Evolutionary conservation across 2,888 invertebrate genomes (phyloP).

Genomic region (Argyresthia goedartella): DNA sequence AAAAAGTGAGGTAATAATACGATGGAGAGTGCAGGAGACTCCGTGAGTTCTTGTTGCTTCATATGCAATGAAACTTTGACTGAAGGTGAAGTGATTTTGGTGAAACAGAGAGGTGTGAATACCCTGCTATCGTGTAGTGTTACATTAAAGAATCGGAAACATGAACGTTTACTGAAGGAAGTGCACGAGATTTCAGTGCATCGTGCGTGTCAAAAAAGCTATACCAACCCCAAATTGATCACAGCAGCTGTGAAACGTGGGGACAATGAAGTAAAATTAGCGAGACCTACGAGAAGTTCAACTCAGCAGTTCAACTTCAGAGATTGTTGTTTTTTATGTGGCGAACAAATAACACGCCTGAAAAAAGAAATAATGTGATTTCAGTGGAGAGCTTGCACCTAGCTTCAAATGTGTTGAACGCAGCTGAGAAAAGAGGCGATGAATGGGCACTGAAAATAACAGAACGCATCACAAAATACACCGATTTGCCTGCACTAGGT

Average conservation of each 20-base stretch:
- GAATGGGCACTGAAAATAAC: no score
- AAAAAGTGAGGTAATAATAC: not conserved
- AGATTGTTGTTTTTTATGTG: not conserved
- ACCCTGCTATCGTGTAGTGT: not conserved
- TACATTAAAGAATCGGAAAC: not conserved
- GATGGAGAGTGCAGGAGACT: not conserved
- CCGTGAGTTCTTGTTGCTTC: not conserved
- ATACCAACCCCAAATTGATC: slow-evolving; percentile 2
- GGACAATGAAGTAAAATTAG: not conserved
- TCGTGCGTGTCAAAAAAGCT: slow-evolving; percentile 1
- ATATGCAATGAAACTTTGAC: not conserved
- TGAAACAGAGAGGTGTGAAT: not conserved
- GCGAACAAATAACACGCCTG: not conserved
- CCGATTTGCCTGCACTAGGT: no score
- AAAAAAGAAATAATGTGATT: not conserved
- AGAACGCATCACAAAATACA: no score
- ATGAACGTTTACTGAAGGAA: not conserved
- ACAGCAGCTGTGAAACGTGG: not conserved
- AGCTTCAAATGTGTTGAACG: no score
- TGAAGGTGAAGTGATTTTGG: slow-evolving; percentile 1
- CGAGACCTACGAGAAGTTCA: not conserved
- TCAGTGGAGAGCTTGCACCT: no score
- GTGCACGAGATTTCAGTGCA: not conserved
- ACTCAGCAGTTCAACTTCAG: slow-evolving; percentile 1
- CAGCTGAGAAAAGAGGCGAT: no score